Conservation (phyloP, 2,797 vertebrate species). For the Gymnothorax javanicus region DNA sequence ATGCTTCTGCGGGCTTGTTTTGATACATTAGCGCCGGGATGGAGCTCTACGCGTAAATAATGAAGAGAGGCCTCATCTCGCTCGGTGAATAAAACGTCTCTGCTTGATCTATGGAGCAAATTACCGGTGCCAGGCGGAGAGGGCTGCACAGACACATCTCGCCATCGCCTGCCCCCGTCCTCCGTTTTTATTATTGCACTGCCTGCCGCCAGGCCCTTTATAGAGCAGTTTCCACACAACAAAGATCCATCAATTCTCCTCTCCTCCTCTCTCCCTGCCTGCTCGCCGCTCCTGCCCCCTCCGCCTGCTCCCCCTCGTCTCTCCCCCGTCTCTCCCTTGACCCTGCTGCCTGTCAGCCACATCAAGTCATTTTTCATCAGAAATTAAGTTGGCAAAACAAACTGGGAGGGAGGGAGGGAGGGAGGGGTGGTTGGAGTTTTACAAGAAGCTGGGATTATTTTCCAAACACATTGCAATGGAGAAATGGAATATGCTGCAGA, state of each 20-base stretch:
- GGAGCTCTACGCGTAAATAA: background rate
- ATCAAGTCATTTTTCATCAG: slow-evolving; percentile 12
- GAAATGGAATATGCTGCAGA: background rate
- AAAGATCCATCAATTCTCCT: slow-evolving; percentile 12
- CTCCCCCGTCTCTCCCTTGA: background rate
- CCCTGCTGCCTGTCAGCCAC: background rate
- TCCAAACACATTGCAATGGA: background rate
- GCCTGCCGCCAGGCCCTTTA: slow-evolving; percentile 9
- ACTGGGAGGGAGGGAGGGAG: background rate
- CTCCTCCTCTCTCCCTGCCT: background rate
- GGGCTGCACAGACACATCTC: background rate
- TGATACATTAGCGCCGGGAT: background rate
- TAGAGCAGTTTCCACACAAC: slow-evolving; percentile 30
- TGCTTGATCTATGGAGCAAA: slow-evolving; percentile 10
- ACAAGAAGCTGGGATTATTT: slow-evolving; percentile 13
- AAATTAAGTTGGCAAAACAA: slow-evolving; percentile 5
- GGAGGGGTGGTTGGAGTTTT: background rate
- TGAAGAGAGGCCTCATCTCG: background rate
- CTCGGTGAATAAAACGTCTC: background rate
- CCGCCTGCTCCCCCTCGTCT: background rate
- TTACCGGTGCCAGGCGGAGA: slow-evolving; percentile 20
- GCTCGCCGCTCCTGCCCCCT: too few relatives aligned
- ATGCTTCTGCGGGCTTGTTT: background rate
- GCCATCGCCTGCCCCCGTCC: background rate
- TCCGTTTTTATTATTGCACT: slow-evolving; percentile 29